Evolutionary conservation across 2,113 vertebrate species (phyloP), one percentile per base, ranked within the genome.

Genomic region (Gobio gobio): DNA sequence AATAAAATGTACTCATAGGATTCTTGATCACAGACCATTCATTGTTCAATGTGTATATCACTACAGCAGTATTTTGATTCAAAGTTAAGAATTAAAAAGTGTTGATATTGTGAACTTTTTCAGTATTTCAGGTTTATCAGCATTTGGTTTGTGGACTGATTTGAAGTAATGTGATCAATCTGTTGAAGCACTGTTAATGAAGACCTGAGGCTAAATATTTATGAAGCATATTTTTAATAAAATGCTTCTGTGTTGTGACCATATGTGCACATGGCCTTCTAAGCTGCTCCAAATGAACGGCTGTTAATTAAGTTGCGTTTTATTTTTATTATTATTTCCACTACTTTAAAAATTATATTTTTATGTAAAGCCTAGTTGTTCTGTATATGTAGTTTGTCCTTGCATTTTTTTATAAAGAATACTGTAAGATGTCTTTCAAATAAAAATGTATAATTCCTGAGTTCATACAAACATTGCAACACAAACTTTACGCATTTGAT

Each of bases 331-430:
- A n/a, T 51, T 47, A 20, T 83, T 86, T 78, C n/a, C 66, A 79
- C 40, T 76, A 77, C 26, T 78, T 88, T 51, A 78, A 73, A 66
- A 22, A 75, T 51, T 40, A 49, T 87, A 86, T 89, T 89, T 88
- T 87, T 88, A 79, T 83, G 64, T 88, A 73, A 84, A 86, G 84
- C 82, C 29, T 89, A 4, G 13, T 74, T 77, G 45, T 82, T 54
- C 36, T 86, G 81, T 86, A 45, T 78, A 61, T 85, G 78, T 82
- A 49, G 56, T 74, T 66, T 49, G 18, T 86, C 56, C 63, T 72
- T 40, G 29, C 59, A 84, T 7, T 7, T 40, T 75, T 79, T 49
- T 86, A 86, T 84, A 13, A 79, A 33, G n/a, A 84, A 79, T 51
- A 51, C 40, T 78, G 78, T 85, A 83, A 72, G 20, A 78, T 83